Percentiles rank a stretch among this genome's conserved stretches.
These are phyloP conservation scores for Vespertilio murinus DNA, from an alignment of 2,797 vertebrate species.

Conservation along the genomic window DNA sequence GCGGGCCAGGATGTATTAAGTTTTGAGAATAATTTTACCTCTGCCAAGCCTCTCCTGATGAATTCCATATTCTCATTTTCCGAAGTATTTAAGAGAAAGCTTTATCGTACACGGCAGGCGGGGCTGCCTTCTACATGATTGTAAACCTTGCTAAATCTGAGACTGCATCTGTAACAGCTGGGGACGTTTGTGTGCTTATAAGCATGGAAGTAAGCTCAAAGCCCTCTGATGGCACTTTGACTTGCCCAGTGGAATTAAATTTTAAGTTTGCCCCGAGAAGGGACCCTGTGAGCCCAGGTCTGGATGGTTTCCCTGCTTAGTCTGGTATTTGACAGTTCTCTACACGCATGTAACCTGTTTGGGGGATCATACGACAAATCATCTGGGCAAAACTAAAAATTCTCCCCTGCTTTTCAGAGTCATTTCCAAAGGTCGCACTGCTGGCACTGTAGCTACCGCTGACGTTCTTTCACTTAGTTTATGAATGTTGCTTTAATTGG, in stretches of 20 bases:
- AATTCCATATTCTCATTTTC: constrained; percentile 29
- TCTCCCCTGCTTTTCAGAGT: not conserved
- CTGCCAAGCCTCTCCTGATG: not conserved
- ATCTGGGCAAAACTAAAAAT: constrained; percentile 22
- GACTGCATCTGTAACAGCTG: not conserved
- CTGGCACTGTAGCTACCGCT: not conserved
- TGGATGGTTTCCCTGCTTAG: not conserved
- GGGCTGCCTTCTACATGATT: not conserved
- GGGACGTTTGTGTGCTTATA: not conserved
- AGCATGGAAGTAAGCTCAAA: not conserved
- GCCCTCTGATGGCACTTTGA: not conserved
- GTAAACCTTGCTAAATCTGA: constrained; percentile 15
- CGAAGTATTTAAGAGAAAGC: constrained; percentile 11
- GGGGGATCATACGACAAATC: constrained; percentile 7
- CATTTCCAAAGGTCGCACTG: not conserved
- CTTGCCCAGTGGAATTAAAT: not conserved
- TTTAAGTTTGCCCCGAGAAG: not conserved
- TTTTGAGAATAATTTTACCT: not conserved
- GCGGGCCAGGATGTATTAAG: not conserved
- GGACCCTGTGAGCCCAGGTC: not conserved
- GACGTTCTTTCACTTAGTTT: not conserved
- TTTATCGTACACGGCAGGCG: not conserved
- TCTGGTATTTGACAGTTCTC: not conserved
- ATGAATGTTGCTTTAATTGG: constrained; percentile 28
- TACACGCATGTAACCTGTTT: not conserved